Base-by-base conservation (phyloP, 2,888 invertebrate species). In the Scaptomyza tumidula region DNA sequence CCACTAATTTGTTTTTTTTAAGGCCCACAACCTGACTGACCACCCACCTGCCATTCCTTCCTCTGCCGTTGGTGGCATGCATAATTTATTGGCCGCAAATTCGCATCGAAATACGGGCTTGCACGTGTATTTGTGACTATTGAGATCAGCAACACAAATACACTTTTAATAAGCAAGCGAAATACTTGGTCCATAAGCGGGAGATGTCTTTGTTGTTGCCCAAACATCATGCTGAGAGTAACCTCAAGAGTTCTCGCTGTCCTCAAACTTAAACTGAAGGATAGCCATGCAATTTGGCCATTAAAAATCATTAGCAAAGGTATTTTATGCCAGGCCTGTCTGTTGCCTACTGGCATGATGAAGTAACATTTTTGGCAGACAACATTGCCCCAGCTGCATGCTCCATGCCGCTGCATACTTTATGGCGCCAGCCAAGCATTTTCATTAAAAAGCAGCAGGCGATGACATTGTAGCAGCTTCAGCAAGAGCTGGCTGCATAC, bases 231-330 rank as follows among this genome's bases (percentile, higher is more conserved):
- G 45, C 67, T 13, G 19, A 9, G 46, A 35, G 41, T 14, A 29
- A 35, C 37, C 56, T 27, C 61, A 45, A 48, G 43, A 14, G 41
- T 24, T 19, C 44, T 19, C 19, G 14, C 52, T 19, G 39, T n/a
- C 31, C 55, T 29, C 60, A 46, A 48, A 64, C 59, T 69, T 37
- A 46, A 16, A 16, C 16, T 16, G 41, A 41, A 55, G 55, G 39
- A 63, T 44, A 60, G 35, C 67, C 83, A 83, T 84, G 88, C 84
- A 88, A 86, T 88, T 86, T 83, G 55, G 57, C 80, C 80, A 84
- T 84, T 84, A 86, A 84, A 88, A 86, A 88, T 86, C 86, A 84
- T 88, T 88, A 84, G 78, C 84, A 59, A 56, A 68, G 76, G 68
- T 71, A 75, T 75, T 79, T 67, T 58, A 39, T 58, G 16, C 16